Evolutionary conservation across 2,113 vertebrate species (phyloP).

Genomic region (Sapajus apella): DNA sequence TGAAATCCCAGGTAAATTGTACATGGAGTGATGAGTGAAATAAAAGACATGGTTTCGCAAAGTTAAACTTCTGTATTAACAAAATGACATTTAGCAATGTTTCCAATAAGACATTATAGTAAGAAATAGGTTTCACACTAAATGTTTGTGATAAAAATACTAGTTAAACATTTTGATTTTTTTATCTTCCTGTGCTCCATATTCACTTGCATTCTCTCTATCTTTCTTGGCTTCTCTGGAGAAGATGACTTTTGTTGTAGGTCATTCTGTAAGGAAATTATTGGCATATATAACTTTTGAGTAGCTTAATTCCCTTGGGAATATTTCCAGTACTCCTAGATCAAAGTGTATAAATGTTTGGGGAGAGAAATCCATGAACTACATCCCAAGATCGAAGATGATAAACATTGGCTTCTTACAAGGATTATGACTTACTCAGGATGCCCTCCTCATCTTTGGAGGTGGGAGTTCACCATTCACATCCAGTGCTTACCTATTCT

Average conservation of each 20-base stretch:
- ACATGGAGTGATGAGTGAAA: neutral
- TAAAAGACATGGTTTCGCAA: neutral
- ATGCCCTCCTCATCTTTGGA: neutral
- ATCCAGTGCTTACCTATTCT: neutral
- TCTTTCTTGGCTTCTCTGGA: conserved; percentile 13
- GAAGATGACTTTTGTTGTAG: neutral
- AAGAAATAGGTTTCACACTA: neutral
- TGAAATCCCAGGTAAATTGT: neutral
- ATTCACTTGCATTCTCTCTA: neutral
- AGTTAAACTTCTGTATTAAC: neutral
- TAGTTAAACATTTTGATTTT: neutral
- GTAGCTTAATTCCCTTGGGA: neutral
- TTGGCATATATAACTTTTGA: neutral
- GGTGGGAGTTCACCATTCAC: neutral
- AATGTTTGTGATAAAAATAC: neutral
- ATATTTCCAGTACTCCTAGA: neutral
- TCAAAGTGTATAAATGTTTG: neutral
- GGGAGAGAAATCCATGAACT: neutral
- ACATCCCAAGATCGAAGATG: neutral
- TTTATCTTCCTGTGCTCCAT: neutral
- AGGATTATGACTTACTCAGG: neutral
- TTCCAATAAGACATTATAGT: neutral
- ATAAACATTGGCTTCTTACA: neutral
- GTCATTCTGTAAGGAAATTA: neutral
- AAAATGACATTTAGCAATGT: neutral